Evolutionary conservation across 2,797 vertebrate species (phyloP).

Genomic region (Gobio occitaniae): DNA sequence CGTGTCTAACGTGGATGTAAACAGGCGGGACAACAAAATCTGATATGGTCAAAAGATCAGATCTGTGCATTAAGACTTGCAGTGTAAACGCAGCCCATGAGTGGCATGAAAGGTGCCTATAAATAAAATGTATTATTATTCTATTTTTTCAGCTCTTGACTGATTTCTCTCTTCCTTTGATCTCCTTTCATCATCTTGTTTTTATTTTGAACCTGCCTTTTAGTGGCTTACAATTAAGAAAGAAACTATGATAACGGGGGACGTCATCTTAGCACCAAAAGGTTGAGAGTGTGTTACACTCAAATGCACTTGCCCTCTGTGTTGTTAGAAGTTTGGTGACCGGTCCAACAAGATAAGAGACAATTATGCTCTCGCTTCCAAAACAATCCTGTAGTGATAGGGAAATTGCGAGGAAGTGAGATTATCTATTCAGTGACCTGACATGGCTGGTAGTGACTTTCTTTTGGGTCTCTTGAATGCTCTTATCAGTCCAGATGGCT

Average conservation of each 20-base stretch:
- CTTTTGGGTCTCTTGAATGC: conserved; percentile 15
- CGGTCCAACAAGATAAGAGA: conserved; percentile 38
- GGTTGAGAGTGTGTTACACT: not conserved
- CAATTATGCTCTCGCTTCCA: conserved; percentile 72
- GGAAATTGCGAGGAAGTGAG: conserved; percentile 64
- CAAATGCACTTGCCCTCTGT: conserved; percentile 6
- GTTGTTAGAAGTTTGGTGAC: conserved; percentile 14
- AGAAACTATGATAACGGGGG: not conserved
- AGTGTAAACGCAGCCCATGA: too few relatives aligned
- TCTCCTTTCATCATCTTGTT: not conserved
- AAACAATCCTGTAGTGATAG: conserved; percentile 65
- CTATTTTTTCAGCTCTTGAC: not conserved
- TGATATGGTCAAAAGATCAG: too few relatives aligned
- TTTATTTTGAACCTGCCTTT: not conserved
- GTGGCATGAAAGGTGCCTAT: too few relatives aligned
- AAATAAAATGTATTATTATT: too few relatives aligned
- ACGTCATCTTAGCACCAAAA: not conserved
- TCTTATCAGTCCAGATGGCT: conserved; percentile 47
- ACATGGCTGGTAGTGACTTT: conserved; percentile 14
- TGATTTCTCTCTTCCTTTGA: conserved; percentile 16
- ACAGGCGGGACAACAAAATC: too few relatives aligned
- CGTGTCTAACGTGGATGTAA: too few relatives aligned
- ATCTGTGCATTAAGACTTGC: too few relatives aligned
- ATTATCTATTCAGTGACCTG: conserved; percentile 72
- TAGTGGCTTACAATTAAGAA: not conserved